A percentile compares a stretch with the other conserved stretches of the same genome.
Conservation (phyloP, 2,113 vertebrate species). For the Sorex araneus region DNA sequence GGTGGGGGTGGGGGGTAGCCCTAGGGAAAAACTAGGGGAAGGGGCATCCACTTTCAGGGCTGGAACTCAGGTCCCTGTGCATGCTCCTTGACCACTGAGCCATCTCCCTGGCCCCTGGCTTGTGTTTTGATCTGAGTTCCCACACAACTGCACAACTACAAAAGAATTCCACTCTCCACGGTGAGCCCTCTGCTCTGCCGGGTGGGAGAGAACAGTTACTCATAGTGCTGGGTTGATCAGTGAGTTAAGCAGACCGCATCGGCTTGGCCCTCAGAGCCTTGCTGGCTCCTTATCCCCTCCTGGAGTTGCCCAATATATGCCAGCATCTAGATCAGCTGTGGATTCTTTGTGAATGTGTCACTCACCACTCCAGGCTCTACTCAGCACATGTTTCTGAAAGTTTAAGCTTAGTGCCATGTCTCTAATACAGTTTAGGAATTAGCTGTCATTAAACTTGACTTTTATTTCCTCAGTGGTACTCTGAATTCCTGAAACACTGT, state of each 20-base stretch:
- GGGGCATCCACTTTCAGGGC: too few relatives aligned
- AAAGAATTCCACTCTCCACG: neutral
- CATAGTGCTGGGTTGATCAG: neutral
- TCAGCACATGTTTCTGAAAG: neutral
- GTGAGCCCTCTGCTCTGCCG: too few relatives aligned
- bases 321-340: neutral
- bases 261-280: neutral
- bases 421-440: conserved; percentile 31
- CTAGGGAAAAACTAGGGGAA: too few relatives aligned
- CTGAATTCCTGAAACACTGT: neutral
- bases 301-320: neutral
- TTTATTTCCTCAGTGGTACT: neutral
- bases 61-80: too few relatives aligned
- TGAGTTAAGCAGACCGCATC: conserved; percentile 12
- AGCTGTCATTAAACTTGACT: conserved; percentile 21
- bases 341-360: neutral
- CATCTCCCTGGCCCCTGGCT: neutral
- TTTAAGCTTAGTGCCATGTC: neutral
- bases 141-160: neutral
- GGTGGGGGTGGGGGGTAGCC: too few relatives aligned
- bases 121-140: conserved; percentile 15
- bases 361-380: neutral
- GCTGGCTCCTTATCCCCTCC: neutral
- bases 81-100: too few relatives aligned
- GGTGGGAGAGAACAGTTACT: neutral